Base-by-base conservation (phyloP, 2,113 vertebrate genomes). In the Paracyprichromis sp. region DNA sequence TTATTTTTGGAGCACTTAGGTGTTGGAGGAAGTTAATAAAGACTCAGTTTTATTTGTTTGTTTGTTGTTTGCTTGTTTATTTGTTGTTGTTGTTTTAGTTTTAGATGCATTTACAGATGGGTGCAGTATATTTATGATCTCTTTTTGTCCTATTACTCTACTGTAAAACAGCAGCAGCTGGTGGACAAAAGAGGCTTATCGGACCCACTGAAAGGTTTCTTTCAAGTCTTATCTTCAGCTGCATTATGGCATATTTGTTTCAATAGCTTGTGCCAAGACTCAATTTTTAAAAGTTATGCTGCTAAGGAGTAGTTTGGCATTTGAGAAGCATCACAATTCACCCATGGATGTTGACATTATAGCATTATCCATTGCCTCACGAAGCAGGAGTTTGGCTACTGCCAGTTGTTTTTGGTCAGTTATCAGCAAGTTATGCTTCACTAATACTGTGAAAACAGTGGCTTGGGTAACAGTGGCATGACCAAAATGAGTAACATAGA, bases 1-100 rank as follows among this genome's bases (percentile, higher is more conserved):
- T 91, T 93, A 90, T 92, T 91, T 63, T 91, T 83, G 86, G 45
- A 82, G 88, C 54, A 89, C 82, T 59, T 45, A 50, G 26, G 53
- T 83, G 45, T 61, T 84, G 31, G 76, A 85, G 47, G 36, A 14
- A 80, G 29, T 31, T 53, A 40, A 53, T 71, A 36, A 63, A 78
- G 9, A 38, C 63, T 38, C n/a, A 10, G 26, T 29, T 84, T 78
- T 26, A 50, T 80, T 14, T 80, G 36, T 80, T 43, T 59, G 57
- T 8, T 45, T 88, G 86, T 81, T 2, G 24, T 16, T 76, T 66
- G 61, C 17, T 66, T 66, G 61, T 36, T 36, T 38, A 8, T 36
- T 66, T 66, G 31, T 66, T 66, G 57, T 61, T 31, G 40, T 57
- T 69, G 36, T 26, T 26, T 73, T 45, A 73, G 40, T 26, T 57